These are phyloP conservation scores for Rhodeus uyekii DNA, from an alignment of 2,797 vertebrate species.

Conservation along the genomic window DNA sequence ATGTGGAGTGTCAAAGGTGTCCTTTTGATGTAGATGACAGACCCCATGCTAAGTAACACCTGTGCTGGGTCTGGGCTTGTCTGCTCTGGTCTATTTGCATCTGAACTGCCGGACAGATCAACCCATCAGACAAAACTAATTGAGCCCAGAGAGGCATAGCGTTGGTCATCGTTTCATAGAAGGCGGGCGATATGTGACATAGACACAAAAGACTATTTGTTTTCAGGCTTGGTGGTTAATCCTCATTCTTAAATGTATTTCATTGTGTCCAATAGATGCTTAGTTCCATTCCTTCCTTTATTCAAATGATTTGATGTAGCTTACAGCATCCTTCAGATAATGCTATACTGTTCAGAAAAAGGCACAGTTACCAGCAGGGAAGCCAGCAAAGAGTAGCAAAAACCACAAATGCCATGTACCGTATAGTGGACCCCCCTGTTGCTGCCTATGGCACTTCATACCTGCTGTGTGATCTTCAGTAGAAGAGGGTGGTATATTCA, in stretches of 20 bases:
- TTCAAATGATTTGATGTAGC: not conserved
- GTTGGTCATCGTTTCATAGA: conserved; percentile 41
- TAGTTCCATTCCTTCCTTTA: not conserved
- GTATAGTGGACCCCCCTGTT: conserved; percentile 23
- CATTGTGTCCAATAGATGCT: not conserved
- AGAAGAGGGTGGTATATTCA: conserved; percentile 9
- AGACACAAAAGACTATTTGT: not conserved
- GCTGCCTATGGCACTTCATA: conserved; percentile 31
- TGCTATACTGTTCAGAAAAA: not conserved
- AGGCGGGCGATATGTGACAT: not conserved
- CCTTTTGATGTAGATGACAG: conserved; percentile 91
- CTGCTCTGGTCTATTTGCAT: conserved; percentile 59
- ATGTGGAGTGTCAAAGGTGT: conserved; percentile 91
- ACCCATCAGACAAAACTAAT: conserved; percentile 58
- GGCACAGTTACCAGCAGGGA: conserved; percentile 8
- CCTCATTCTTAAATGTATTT: not conserved
- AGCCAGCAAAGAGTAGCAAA: not conserved
- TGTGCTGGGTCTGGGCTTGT: conserved; percentile 58
- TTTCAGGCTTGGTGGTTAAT: not conserved
- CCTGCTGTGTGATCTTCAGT: conserved; percentile 48
- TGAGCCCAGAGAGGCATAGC: conserved; percentile 54
- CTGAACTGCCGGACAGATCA: conserved; percentile 57
- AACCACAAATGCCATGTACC: conserved; percentile 33
- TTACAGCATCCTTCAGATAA: not conserved
- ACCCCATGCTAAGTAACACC: conserved; percentile 83